Percentiles rank a stretch among this genome's conserved stretches.
Evolutionary conservation across 2,113 vertebrate species (phyloP).

Genomic region (Anas platyrhynchos): DNA sequence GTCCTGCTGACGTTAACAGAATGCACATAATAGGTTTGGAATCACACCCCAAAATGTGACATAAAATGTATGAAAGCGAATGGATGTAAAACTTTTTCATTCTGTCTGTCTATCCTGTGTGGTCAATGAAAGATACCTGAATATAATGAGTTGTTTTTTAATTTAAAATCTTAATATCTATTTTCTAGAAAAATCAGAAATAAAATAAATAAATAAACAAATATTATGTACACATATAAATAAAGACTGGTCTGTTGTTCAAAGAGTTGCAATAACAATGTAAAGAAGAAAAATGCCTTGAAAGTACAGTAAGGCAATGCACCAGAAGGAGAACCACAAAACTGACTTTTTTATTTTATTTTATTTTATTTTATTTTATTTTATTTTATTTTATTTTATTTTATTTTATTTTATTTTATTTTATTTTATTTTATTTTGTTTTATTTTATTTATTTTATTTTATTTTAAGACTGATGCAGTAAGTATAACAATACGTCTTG

Average conservation of each 20-base stretch:
- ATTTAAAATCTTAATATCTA: neutral
- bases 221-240: neutral
- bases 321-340: neutral
- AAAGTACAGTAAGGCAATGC: neutral
- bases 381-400: neutral
- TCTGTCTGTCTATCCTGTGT: neutral
- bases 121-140: neutral
- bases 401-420: neutral
- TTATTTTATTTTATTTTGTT: neutral
- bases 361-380: neutral
- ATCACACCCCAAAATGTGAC: neutral
- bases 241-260: neutral
- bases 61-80: neutral
- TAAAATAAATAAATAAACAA: neutral
- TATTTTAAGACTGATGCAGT: neutral
- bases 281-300: neutral
- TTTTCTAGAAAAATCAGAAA: neutral
- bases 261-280: neutral
- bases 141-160: neutral
- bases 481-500: neutral
- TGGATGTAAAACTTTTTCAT: neutral
- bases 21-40: neutral
- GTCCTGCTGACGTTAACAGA: neutral
- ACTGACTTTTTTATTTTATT: neutral
- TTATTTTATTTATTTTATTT: neutral